Evolutionary conservation across 1,140 invertebrate species (phyloP), one percentile per base, ranked within the genome.

Genomic region (Prorops nasuta): DNA sequence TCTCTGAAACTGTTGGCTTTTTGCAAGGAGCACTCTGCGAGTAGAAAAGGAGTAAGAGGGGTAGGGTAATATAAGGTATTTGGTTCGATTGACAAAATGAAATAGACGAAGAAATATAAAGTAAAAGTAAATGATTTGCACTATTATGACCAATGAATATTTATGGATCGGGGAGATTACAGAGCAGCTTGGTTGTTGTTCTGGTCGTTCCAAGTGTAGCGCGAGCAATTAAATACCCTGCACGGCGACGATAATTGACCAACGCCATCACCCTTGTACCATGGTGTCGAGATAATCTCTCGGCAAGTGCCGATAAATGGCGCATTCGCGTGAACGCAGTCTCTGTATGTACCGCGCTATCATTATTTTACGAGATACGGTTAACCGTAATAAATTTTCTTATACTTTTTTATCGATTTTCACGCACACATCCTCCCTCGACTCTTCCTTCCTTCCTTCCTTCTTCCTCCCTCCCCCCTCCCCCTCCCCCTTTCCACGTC

Each of bases 151-250:
- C n/a, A n/a, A n/a, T n/a, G n/a, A n/a, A n/a, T n/a, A n/a, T n/a
- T n/a, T n/a, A n/a, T n/a, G n/a, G n/a, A n/a, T n/a, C n/a, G n/a
- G n/a, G n/a, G n/a, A n/a, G n/a, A n/a, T n/a, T n/a, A n/a, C n/a
- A n/a, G n/a, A n/a, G n/a, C n/a, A n/a, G n/a, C n/a, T n/a, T n/a
- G n/a, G n/a, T n/a, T n/a, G n/a, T n/a, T n/a, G n/a, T n/a, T n/a
- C n/a, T n/a, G n/a, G n/a, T n/a, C n/a, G n/a, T n/a, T n/a, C n/a
- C n/a, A n/a, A n/a, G n/a, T n/a, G 4, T 28, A 4, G 24, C 57
- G 56, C 53, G 58, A 61, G 60, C 58, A 61, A 61, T 61, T 61
- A 61, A 61, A 61, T 61, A 60, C 56, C 49, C 57, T 53, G 58
- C 45, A 36, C 49, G 28, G 49, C 57, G 46, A 61, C 53, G 57